These are phyloP conservation scores for Harpegnathos saltator DNA, from an alignment of 1,140 invertebrate species.

Conservation along the genomic window DNA sequence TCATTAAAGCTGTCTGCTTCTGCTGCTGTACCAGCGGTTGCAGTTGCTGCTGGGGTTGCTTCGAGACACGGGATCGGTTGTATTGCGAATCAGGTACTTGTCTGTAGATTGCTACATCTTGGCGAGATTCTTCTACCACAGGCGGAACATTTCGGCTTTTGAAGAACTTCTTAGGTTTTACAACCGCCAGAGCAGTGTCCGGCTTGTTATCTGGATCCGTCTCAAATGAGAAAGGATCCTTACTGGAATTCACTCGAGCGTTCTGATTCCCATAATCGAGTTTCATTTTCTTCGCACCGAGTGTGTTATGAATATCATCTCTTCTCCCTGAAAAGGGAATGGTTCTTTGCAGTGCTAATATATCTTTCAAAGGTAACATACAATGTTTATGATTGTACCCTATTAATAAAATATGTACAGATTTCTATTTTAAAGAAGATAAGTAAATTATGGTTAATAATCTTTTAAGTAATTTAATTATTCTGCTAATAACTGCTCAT, in stretches of 20 bases:
- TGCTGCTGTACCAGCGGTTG: slow-evolving; percentile 77
- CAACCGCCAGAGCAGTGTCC: slow-evolving; percentile 73
- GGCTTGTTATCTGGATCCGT: slow-evolving; percentile 79
- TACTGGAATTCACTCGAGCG: slow-evolving; percentile 74
- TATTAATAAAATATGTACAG: not conserved
- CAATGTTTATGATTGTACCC: not conserved
- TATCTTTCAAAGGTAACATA: not conserved
- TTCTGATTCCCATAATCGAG: slow-evolving; percentile 84
- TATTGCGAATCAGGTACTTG: slow-evolving; percentile 83
- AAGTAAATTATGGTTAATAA: too few species aligned
- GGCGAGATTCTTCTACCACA: slow-evolving; percentile 81
- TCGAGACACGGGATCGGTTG: slow-evolving; percentile 73
- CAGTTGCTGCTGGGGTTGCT: slow-evolving; percentile 79
- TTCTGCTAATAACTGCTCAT: too few species aligned
- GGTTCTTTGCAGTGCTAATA: slow-evolving; percentile 2
- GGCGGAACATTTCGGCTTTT: slow-evolving; percentile 92
- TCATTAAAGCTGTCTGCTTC: slow-evolving; percentile 75
- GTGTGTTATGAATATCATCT: slow-evolving; percentile 78
- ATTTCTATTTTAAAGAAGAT: not conserved
- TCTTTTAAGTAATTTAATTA: too few species aligned
- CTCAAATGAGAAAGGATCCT: slow-evolving; percentile 85
- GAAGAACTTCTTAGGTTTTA: slow-evolving; percentile 95
- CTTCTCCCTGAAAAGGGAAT: slow-evolving; percentile 75
- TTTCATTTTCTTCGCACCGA: slow-evolving; percentile 80
- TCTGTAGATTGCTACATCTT: slow-evolving; percentile 86